Evolutionary conservation across 2,113 vertebrate species (phyloP), one percentile per base, ranked within the genome.

Genomic region (Pavo muticus): DNA sequence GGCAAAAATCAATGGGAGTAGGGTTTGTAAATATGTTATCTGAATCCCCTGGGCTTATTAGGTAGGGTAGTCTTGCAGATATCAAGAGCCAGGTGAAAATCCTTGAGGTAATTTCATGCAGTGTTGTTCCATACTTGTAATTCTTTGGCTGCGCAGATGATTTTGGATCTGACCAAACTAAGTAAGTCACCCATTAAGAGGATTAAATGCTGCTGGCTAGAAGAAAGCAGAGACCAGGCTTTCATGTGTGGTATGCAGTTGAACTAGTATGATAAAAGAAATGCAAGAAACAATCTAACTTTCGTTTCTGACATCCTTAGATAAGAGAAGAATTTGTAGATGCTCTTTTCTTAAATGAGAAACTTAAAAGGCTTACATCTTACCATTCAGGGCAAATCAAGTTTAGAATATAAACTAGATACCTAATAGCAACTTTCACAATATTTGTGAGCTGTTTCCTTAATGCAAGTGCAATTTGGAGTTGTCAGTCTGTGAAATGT

Each of bases 31-130:
- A 88, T 92, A 88, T 30, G 32, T 90, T 93, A 72, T 75, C 83
- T 87, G 85, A 78, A 72, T 95, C 65, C 83, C 64, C 61, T 75
- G 91, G 73, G 73, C 40, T 95, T 95, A 88, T 78, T 91, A 93
- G 85, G 47, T 88, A 86, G 52, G 75, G 74, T 84, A 69, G 75
- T 47, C 64, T 87, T 90, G 64, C 64, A 84, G 87, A 74, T 54
- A 77, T 70, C 65, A 61, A 75, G 69, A 84, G 81, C 79, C n/a
- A 25, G 74, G 48, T 72, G 91, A 91, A 96, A 94, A 93, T 95
- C 94, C 91, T 94, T 79, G 82, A 93, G 88, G 78, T 91, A 90
- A 95, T 93, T 97, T 95, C 88, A 88, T 93, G 91, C 73, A 52
- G 52, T 65, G 82, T 75, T 96, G 85, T 83, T 90, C 47, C 56